These are phyloP conservation scores for Archips xylosteana DNA, from an alignment of 2,888 invertebrate species.

Conservation along the genomic window DNA sequence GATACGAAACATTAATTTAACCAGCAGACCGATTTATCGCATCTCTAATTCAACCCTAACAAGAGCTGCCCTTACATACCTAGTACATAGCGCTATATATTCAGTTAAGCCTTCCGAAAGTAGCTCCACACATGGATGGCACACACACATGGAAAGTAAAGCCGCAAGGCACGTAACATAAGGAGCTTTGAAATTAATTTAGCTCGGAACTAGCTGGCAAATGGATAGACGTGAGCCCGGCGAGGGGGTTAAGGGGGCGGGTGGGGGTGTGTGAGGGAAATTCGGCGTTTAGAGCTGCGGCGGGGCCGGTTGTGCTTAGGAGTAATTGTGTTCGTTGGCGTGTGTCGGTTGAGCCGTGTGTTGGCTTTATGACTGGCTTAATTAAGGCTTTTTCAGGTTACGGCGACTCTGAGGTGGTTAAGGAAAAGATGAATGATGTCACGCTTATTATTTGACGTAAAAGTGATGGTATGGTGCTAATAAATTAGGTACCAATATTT, in stretches of 20 bases:
- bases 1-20: slow-evolving; percentile 51
- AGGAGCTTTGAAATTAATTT: slow-evolving; percentile 86
- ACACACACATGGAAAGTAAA: slow-evolving; percentile 76
- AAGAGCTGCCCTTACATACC: slow-evolving; percentile 68
- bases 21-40: slow-evolving; percentile 76
- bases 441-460: neutral
- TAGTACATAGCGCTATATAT: slow-evolving; percentile 56
- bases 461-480: too few relatives aligned
- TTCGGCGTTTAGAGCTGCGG: slow-evolving; percentile 85
- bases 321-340: slow-evolving; percentile 70
- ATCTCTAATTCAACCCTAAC: slow-evolving; percentile 79
- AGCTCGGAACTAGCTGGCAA: slow-evolving; percentile 86
- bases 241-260: slow-evolving; percentile 58
- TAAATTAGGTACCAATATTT: too few relatives aligned
- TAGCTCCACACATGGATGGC: slow-evolving; percentile 61
- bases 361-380: slow-evolving; percentile 58
- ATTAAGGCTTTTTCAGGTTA: slow-evolving; percentile 28
- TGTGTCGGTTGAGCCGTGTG: slow-evolving; percentile 46
- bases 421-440: neutral
- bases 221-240: slow-evolving; percentile 84
- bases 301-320: slow-evolving; percentile 72
- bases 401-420: neutral
- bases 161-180: slow-evolving; percentile 86
- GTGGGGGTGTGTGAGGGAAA: slow-evolving; percentile 67
- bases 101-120: slow-evolving; percentile 81